Evolutionary conservation across 1,140 invertebrate genomes (phyloP).

Genomic region (Cheumatopsyche charites): DNA sequence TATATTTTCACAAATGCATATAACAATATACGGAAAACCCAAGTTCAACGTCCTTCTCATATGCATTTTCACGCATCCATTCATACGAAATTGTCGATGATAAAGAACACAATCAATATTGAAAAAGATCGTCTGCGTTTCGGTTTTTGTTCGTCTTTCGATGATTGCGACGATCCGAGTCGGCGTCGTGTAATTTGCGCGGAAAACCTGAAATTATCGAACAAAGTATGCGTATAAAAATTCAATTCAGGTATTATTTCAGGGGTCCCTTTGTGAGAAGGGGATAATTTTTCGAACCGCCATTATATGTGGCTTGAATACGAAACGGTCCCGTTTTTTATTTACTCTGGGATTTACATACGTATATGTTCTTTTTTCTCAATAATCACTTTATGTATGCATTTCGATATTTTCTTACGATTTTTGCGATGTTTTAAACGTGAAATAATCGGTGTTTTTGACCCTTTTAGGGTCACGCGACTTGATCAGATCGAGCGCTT

Average conservation of each 20-base stretch:
- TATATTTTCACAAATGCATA: too few relatives aligned
- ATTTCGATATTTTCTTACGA: background rate
- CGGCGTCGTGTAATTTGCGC: conserved; percentile 8
- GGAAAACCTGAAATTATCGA: conserved; percentile 23
- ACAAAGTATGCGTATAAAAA: conserved; percentile 19
- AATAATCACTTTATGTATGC: too few relatives aligned
- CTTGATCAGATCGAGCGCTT: background rate
- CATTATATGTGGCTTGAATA: conserved; percentile 24
- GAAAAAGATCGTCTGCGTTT: too few relatives aligned
- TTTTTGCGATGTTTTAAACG: background rate
- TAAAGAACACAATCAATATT: too few relatives aligned
- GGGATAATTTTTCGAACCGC: conserved; percentile 18
- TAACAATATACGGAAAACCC: too few relatives aligned
- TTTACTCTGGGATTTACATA: background rate
- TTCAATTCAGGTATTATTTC: conserved; percentile 16
- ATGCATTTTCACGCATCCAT: too few relatives aligned
- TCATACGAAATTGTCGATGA: too few relatives aligned
- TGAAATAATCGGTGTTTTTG: background rate
- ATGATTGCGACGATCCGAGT: background rate
- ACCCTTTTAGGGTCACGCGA: background rate
- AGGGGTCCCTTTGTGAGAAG: background rate
- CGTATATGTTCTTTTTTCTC: background rate
- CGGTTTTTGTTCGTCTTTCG: conserved; percentile 3
- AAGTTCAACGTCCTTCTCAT: too few relatives aligned
- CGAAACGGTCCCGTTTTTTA: conserved; percentile 4